Evolutionary conservation across 1,140 invertebrate genomes (phyloP), one percentile per base, ranked within the genome.

Genomic region (Batillaria attramentaria): DNA sequence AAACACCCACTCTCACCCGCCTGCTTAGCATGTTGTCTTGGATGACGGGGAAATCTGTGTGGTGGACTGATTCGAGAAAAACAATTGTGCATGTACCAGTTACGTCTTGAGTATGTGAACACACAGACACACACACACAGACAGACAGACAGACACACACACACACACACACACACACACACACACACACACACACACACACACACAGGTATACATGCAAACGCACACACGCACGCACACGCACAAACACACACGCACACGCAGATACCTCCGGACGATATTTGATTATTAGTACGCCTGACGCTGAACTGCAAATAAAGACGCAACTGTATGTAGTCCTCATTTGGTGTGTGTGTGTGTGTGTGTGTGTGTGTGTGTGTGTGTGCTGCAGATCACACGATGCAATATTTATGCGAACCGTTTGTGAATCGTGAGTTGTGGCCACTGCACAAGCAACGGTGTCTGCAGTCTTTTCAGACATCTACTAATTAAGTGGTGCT

Each of bases 201-300:
- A 62, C 57, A n/a, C 57, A 62, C 57, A 62, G 20, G 31, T 28
- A 62, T 28, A 62, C 57, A 62, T 28, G 31, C 57, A 28, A 18
- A 62, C 57, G 31, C 57, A 28, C 57, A 62, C 57, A 62, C 57
- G 31, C 57, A 62, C 57, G 31, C 57, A 62, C 57, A 62, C 57
- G 31, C 57, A 28, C 57, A 62, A 18, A 28, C 57, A 62, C n/a
- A 28, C 57, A 62, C 57, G n/a, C n/a, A 62, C 57, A 28, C 57
- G 6, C 57, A 28, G 6, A n/a, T 28, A 28, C 57, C 10, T 28
- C n/a, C 24, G 46, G 24, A 50, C 24, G 10, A 10, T 24, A 10
- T 50, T 13, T 50, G 46, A 24, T 24, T 50, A 24, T 13, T 24
- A 13, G 46, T 13, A 50, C 24, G 10, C 46, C 46, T 50, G 24